A percentile compares a stretch with the other conserved stretches of the same genome.
These are phyloP conservation scores for Eupeodes latifasciatus DNA, from an alignment of 2,888 invertebrate species.

Conservation along the genomic window DNA sequence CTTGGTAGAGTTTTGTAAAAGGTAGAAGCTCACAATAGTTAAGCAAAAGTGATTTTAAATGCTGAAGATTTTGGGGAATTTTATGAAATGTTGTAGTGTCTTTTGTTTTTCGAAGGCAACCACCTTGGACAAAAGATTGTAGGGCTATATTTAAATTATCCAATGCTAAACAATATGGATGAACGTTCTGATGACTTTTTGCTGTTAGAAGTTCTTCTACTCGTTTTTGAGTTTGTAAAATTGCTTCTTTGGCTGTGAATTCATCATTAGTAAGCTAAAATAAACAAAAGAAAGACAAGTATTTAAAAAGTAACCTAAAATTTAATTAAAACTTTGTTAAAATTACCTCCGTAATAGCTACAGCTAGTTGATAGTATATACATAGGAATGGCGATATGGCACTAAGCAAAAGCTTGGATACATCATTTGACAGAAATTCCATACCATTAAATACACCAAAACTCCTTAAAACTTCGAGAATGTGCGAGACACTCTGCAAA, in stretches of 20 bases:
- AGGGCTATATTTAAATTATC: slow-evolving; percentile 87
- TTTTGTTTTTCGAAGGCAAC: slow-evolving; percentile 79
- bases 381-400: slow-evolving; percentile 88
- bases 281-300: slow-evolving; percentile 1
- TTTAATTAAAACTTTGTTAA: not conserved
- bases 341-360: slow-evolving; percentile 85
- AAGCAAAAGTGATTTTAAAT: slow-evolving; percentile 77
- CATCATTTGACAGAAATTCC: slow-evolving; percentile 80
- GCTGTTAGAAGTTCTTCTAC: slow-evolving; percentile 85
- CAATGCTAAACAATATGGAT: slow-evolving; percentile 90
- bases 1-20: slow-evolving; percentile 81
- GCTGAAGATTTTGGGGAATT: slow-evolving; percentile 47
- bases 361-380: slow-evolving; percentile 86
- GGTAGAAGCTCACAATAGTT: slow-evolving; percentile 82
- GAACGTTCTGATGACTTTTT: slow-evolving; percentile 83
- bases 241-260: slow-evolving; percentile 85
- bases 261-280: slow-evolving; percentile 79
- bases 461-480: slow-evolving; percentile 81
- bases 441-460: slow-evolving; percentile 81
- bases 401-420: slow-evolving; percentile 85
- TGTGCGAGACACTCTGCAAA: slow-evolving; percentile 84
- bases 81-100: slow-evolving; percentile 55
- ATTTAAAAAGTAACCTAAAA: not conserved
- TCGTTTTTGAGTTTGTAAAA: slow-evolving; percentile 86
- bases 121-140: slow-evolving; percentile 85